phyloP scores from a whole-genome alignment of 1,140 invertebrate genomes.

The Drosophila burlai region DNA sequence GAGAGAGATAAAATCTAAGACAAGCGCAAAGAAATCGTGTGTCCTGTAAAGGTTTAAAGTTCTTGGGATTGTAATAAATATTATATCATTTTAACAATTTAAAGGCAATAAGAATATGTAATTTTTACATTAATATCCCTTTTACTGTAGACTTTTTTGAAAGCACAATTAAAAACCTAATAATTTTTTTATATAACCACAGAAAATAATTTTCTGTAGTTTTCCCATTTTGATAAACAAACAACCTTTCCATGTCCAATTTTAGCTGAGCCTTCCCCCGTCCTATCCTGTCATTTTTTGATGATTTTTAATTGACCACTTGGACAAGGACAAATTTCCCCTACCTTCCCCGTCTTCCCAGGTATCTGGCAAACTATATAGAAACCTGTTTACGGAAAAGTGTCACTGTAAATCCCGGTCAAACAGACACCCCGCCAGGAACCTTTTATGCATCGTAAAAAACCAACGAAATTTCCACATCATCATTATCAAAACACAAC shows the following conservation, averaged over 20 bases:
- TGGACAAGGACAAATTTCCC: slow-evolving; percentile 9
- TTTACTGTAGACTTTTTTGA: neutral
- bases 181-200: too few species aligned
- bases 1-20: neutral
- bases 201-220: neutral
- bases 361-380: slow-evolving; percentile 51
- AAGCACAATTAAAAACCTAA: neutral
- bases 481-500: slow-evolving; percentile 77
- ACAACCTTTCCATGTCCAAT: neutral
- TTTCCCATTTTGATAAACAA: neutral
- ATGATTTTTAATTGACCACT: slow-evolving; percentile 73
- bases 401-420: slow-evolving; percentile 37
- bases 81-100: neutral
- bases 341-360: neutral
- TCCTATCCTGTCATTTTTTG: slow-evolving; percentile 23
- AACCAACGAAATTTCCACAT: slow-evolving; percentile 73
- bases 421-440: slow-evolving; percentile 3
- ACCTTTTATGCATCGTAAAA: slow-evolving; percentile 24
- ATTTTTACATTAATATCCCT: neutral
- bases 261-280: neutral
- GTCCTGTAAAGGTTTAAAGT: neutral
- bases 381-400: slow-evolving; percentile 41
- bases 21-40: neutral
- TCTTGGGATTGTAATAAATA: too few species aligned
- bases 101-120: neutral